phyloP scores from a whole-genome alignment of 2,888 invertebrate genomes.

The Cybosia mesomella region DNA sequence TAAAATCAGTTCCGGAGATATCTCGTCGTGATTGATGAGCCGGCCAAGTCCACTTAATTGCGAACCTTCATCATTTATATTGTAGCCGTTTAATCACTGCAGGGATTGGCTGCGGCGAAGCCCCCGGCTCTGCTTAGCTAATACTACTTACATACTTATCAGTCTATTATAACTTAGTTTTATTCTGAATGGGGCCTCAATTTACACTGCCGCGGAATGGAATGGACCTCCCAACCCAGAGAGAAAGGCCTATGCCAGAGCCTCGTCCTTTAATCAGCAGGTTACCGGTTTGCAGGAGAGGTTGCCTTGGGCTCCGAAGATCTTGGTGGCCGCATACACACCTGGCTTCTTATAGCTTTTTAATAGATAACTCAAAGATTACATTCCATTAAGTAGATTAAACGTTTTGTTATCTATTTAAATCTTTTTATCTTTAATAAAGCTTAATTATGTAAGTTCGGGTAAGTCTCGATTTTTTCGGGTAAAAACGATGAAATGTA shows the following conservation, averaged over 20 bases:
- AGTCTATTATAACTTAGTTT: constrained; percentile 25
- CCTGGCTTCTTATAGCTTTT: too few relatives aligned
- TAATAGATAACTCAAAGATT: too few relatives aligned
- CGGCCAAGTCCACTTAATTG: constrained; percentile 69
- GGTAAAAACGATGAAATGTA: not conserved
- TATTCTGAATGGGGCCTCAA: not conserved
- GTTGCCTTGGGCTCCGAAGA: too few relatives aligned
- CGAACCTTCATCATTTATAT: constrained; percentile 74
- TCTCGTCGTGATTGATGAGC: constrained; percentile 70
- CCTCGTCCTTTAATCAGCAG: too few relatives aligned
- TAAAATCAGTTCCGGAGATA: constrained; percentile 67
- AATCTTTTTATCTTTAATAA: not conserved
- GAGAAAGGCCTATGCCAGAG: too few relatives aligned
- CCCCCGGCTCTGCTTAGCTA: constrained; percentile 18
- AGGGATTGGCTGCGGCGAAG: constrained; percentile 33
- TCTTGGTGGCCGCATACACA: too few relatives aligned
- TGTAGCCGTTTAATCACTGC: constrained; percentile 73
- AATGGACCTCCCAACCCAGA: too few relatives aligned
- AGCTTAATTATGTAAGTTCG: not conserved
- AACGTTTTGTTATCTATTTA: not conserved
- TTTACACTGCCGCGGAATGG: too few relatives aligned
- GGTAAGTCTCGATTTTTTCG: not conserved
- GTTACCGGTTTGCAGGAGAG: too few relatives aligned
- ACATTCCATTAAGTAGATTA: not conserved
- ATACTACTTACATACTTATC: constrained; percentile 36